phyloP scores from a whole-genome alignment of 2,888 invertebrate species.

The Himalopsyche japonica region DNA sequence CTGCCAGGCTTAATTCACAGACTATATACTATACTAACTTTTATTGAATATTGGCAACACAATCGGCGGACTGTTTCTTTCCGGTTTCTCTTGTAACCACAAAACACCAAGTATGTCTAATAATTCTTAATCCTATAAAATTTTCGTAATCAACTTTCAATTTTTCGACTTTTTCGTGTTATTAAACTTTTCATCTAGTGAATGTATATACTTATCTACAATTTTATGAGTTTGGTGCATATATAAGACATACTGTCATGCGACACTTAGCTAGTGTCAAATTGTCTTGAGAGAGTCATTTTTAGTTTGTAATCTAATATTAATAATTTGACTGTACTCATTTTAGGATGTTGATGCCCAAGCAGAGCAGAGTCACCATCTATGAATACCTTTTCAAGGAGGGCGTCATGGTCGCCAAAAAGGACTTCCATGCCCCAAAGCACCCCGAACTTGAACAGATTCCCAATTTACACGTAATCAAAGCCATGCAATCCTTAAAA shows the following conservation, averaged over 20 bases:
- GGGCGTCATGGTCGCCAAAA: constrained; percentile 99
- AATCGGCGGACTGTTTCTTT: constrained; percentile 16
- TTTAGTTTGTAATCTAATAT: not conserved
- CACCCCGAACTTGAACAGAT: constrained; percentile 95
- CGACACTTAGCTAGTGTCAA: not conserved
- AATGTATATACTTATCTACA: not conserved
- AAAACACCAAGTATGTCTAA: constrained; percentile 34
- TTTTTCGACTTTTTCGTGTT: not conserved
- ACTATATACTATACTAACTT: too few relatives aligned
- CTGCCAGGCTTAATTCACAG: not conserved
- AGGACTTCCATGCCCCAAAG: constrained; percentile 97
- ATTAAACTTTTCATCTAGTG: not conserved
- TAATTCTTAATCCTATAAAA: not conserved
- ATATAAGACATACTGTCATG: not conserved
- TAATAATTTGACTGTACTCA: not conserved
- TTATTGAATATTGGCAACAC: constrained; percentile 21
- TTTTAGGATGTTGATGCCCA: constrained; percentile 99
- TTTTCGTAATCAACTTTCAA: not conserved
- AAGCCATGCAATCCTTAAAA: constrained; percentile 95
- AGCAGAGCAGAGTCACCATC: constrained; percentile 94
- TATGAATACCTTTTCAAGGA: constrained; percentile 98
- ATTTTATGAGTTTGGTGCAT: not conserved
- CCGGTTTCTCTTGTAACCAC: constrained; percentile 33
- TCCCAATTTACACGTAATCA: constrained; percentile 97
- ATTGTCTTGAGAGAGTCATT: not conserved